Conservation (phyloP, 2,797 vertebrate genomes). For the Bryconaethiops microstoma region DNA sequence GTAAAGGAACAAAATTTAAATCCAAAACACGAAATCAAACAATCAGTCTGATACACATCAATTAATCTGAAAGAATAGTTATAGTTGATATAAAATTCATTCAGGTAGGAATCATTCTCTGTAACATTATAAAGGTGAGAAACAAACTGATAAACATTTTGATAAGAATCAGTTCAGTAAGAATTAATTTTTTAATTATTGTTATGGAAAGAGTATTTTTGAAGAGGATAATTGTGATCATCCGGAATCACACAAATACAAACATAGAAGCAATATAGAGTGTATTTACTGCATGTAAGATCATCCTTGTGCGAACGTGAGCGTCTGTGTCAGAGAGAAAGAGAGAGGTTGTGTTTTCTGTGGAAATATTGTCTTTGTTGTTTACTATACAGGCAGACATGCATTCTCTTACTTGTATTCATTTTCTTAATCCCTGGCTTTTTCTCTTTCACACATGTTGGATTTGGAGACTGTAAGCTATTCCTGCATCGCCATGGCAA, state of each 20-base stretch:
- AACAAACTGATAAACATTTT: too few relatives aligned
- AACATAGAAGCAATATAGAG: not conserved
- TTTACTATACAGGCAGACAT: not conserved
- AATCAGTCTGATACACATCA: too few relatives aligned
- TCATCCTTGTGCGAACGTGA: not conserved
- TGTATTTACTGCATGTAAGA: constrained; percentile 10
- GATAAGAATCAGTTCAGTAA: too few relatives aligned
- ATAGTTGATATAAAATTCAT: too few relatives aligned
- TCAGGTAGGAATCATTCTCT: too few relatives aligned
- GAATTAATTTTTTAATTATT: too few relatives aligned
- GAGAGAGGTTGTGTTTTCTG: not conserved
- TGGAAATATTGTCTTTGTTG: not conserved
- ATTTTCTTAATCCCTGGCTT: constrained; percentile 24
- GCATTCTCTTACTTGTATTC: too few relatives aligned
- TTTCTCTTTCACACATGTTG: constrained; percentile 38
- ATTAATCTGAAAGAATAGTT: too few relatives aligned
- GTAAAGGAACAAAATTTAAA: too few relatives aligned
- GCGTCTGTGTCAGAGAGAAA: not conserved
- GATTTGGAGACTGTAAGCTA: not conserved
- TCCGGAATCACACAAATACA: not conserved
- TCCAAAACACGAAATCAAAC: not conserved
- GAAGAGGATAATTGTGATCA: too few relatives aligned
- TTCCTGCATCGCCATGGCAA: constrained; percentile 3
- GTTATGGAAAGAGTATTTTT: too few relatives aligned
- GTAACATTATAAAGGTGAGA: too few relatives aligned